Base-by-base conservation (phyloP, 2,113 vertebrate species). In the Trematomus loennbergii region DNA sequence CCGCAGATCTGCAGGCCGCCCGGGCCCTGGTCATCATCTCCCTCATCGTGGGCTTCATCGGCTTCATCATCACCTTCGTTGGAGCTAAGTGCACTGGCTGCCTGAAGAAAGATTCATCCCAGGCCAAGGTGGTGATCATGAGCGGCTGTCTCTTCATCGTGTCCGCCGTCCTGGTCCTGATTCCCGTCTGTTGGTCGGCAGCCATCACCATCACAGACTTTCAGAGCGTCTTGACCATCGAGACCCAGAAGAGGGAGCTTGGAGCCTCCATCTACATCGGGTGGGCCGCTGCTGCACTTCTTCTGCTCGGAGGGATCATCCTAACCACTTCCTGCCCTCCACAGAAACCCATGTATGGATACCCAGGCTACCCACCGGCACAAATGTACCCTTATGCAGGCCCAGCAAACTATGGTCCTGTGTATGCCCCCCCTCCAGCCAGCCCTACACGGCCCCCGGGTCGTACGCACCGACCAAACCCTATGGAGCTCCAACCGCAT, bases 1-100 rank as follows among this genome's bases (percentile, higher is more conserved):
- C 95, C 0, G 90, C 91, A 78, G 97, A 99, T 79, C 95, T 98
- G 81, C 97, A 98, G 83, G 96, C 96, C 0, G 96, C 96, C 29
- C 94, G 96, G 0, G 97, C 98, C 0, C 89, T 96, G 62, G 87
- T 89, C 63, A 75, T 95, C 87, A 95, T 95, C 84, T 59, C 92
- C 18, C 60, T 95, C 0, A 1, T 95, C 43, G 58, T 94, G 0
- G 76, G 79, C 69, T 92, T 93, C 65, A 67, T 94, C 0, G 94
- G 94, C 46, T 85, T 96, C 50, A 2, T 93, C 0, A 0, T 95
- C 88, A 81, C 85, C 4, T 94, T 95, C 59, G 59, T 95, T 0
- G 95, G 95, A 2, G 90, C 87, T 45, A 91, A 84, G 65, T 96
- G 95, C 83, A 94, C 87, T 20, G 73, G 91, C 82, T 94, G 93